A percentile compares a stretch with the other conserved stretches of the same genome.
Conservation (phyloP, 2,797 vertebrate species). For the Oceanodroma leucorhoa region DNA sequence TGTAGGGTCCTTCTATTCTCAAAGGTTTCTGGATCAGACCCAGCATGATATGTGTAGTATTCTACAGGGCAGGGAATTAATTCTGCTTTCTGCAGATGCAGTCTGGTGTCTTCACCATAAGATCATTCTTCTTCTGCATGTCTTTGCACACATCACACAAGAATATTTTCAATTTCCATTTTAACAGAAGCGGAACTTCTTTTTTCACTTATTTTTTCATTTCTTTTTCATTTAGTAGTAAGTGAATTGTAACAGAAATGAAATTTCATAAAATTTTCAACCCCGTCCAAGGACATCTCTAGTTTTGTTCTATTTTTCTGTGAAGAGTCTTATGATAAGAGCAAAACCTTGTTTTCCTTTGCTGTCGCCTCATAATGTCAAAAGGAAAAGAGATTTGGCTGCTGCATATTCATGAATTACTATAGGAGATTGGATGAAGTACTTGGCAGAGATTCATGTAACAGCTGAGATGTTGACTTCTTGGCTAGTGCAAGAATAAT, state of each 20-base stretch:
- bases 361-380: background rate
- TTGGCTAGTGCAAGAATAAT: background rate
- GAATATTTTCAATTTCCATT: background rate
- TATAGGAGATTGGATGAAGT: background rate
- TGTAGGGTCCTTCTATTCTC: background rate
- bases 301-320: background rate
- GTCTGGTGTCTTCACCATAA: background rate
- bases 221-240: background rate
- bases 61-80: background rate
- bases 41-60: background rate
- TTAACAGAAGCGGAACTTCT: background rate
- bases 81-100: background rate
- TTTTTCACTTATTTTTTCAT: background rate
- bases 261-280: background rate
- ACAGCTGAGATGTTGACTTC: constrained; percentile 41
- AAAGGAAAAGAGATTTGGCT: constrained; percentile 31
- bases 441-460: constrained; percentile 7
- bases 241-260: background rate
- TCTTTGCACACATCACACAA: background rate
- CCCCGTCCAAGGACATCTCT: background rate
- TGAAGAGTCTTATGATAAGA: background rate
- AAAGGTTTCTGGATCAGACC: background rate
- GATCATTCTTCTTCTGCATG: background rate
- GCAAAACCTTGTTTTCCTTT: constrained; percentile 18
- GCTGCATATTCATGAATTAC: constrained; percentile 34